These are phyloP conservation scores for Lucilia cuprina DNA, from an alignment of 1,140 invertebrate species.

Conservation along the genomic window DNA sequence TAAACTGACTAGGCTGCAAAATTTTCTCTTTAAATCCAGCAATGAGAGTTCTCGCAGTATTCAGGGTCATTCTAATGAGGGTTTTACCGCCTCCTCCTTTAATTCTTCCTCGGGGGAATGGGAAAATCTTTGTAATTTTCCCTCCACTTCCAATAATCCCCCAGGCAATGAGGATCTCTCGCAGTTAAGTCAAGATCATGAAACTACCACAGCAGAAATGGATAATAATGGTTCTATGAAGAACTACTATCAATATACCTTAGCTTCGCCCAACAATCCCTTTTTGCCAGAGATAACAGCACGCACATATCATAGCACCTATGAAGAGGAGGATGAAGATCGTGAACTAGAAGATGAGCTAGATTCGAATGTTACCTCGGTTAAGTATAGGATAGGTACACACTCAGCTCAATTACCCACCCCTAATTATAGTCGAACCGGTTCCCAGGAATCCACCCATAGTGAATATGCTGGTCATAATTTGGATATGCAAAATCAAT, in stretches of 20 bases:
- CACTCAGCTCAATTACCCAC: constrained; percentile 53
- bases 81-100: constrained; percentile 56
- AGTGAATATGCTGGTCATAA: constrained; percentile 46
- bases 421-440: constrained; percentile 53
- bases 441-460: constrained; percentile 56
- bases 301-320: constrained; percentile 55
- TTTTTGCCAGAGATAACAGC: constrained; percentile 60
- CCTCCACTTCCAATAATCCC: constrained; percentile 44
- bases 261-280: constrained; percentile 60
- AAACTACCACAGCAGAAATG: neutral
- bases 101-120: constrained; percentile 59
- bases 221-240: constrained; percentile 36
- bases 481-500: constrained; percentile 45
- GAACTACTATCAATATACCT: constrained; percentile 56
- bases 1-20: constrained; percentile 53
- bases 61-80: constrained; percentile 57
- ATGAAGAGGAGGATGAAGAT: constrained; percentile 43
- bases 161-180: neutral
- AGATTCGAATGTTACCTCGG: constrained; percentile 46
- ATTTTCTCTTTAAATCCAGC: constrained; percentile 60
- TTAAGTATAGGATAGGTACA: constrained; percentile 43
- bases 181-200: neutral
- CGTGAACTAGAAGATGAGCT: constrained; percentile 42
- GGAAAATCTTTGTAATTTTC: constrained; percentile 55
- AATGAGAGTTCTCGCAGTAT: constrained; percentile 55